Base-by-base conservation (phyloP, 2,113 vertebrate species). In the Bothrops jararaca region DNA sequence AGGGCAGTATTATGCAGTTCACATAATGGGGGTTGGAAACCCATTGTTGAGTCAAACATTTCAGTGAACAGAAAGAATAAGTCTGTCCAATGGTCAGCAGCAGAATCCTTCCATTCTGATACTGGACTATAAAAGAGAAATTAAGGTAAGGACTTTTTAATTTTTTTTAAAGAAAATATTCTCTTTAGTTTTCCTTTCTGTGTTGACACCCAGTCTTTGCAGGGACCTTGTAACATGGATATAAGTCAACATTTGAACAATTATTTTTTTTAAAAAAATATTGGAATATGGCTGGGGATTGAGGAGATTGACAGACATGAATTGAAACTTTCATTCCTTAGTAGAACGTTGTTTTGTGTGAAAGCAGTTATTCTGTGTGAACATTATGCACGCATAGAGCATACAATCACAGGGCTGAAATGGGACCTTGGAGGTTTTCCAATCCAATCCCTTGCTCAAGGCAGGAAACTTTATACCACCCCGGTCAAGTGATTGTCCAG, bases 131-230 rank as follows among this genome's bases (percentile, higher is more conserved):
- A 52, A 88, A 53, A 11, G 89, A 94, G 94, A 93, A 42, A 74
- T 80, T 85, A 94, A n/a, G n/a, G n/a, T n/a, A n/a, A 58, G 39
- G 90, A 74, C 45, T 93, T 89, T 92, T 60, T 24, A 45, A 45
- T 34, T 60, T 60, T n/a, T n/a, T 39, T 48, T 69, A 60, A 6
- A 93, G 92, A 69, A 6, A 93, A 92, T n/a, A 89, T 69, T 26
- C 4, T 0, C 89, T 89, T 87, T 52, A 90, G 26, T 11, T 3
- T 93, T 12, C 93, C 90, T 89, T 91, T 95, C 90, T 95, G 80
- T 85, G 64, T 86, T 95, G 96, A 95, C 93, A 95, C 86, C 74
- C 29, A 23, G 93, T 90, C 50, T 90, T 96, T 89, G 95, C 96
- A 94, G 92, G 94, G 88, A 87, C 92, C 94, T 48, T 85, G n/a